Percentiles rank a stretch among this genome's conserved stretches.
phyloP scores from a whole-genome alignment of 2,113 vertebrate species.

The Stigmatopora argus region DNA sequence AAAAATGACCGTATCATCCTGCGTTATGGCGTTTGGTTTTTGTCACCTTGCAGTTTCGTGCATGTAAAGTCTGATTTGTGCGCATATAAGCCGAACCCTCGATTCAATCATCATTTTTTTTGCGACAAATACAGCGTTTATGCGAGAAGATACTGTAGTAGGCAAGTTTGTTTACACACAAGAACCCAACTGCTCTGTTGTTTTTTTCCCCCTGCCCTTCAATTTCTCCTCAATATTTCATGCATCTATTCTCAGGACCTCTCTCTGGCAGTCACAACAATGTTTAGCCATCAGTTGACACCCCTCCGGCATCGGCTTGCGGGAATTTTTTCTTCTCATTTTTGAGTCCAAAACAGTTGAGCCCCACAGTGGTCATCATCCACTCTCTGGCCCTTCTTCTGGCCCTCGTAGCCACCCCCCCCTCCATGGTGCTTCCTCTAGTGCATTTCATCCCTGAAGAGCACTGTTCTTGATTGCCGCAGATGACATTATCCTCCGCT shows the following conservation, averaged over 20 bases:
- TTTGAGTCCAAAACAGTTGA: not conserved
- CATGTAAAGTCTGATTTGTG: too few species aligned
- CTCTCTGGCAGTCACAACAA: constrained; percentile 20
- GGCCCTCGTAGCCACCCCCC: not conserved
- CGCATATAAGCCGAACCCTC: too few species aligned
- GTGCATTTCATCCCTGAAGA: constrained; percentile 52
- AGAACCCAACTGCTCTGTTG: constrained; percentile 53
- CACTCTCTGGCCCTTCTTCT: not conserved
- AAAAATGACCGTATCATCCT: too few species aligned
- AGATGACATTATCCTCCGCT: constrained; percentile 66
- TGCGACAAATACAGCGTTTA: too few species aligned
- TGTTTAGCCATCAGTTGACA: not conserved
- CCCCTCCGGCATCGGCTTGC: constrained; percentile 4
- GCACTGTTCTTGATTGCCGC: constrained; percentile 64
- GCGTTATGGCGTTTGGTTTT: too few species aligned
- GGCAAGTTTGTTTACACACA: constrained; percentile 43
- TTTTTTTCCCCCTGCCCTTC: constrained; percentile 42
- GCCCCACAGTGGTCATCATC: not conserved
- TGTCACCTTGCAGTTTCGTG: too few species aligned
- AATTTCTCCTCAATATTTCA: constrained; percentile 62
- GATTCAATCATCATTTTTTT: too few species aligned
- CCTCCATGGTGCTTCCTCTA: not conserved
- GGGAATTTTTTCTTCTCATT: not conserved
- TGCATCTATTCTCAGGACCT: constrained; percentile 58
- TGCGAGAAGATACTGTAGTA: too few species aligned